These are phyloP conservation scores for Manis pentadactyla DNA, from an alignment of 2,797 vertebrate genomes.

Conservation along the genomic window DNA sequence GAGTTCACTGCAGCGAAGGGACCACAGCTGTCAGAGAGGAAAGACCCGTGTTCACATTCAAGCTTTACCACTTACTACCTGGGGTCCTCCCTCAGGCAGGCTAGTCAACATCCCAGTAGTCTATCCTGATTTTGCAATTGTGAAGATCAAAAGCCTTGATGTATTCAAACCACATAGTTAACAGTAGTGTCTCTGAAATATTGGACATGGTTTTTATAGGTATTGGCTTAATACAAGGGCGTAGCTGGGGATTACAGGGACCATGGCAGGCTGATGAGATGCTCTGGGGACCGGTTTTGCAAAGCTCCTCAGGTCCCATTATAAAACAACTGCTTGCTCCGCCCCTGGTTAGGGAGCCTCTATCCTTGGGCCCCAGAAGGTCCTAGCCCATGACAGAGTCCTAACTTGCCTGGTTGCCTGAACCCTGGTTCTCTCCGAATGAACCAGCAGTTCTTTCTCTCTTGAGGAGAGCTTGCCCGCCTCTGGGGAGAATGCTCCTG, in stretches of 20 bases:
- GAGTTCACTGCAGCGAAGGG: background rate
- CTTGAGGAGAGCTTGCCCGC: background rate
- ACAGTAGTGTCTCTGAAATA: background rate
- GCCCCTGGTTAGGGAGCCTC: background rate
- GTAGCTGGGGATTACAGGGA: background rate
- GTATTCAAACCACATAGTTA: background rate
- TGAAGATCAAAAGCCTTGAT: background rate
- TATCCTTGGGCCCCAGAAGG: background rate
- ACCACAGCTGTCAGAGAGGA: background rate
- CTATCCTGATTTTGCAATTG: too few species aligned
- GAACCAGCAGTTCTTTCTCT: background rate
- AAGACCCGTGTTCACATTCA: background rate
- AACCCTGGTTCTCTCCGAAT: background rate
- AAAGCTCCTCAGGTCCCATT: background rate
- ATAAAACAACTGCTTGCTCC: background rate
- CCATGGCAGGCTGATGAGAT: background rate
- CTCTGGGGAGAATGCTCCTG: background rate
- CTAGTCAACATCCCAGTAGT: background rate
- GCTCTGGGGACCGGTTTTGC: background rate
- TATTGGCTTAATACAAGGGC: background rate
- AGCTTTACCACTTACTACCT: background rate
- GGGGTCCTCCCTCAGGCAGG: background rate
- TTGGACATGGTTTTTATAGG: background rate
- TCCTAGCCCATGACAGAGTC: background rate
- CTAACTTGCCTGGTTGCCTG: background rate